These are phyloP conservation scores for Anthrax anthrax DNA, from an alignment of 2,888 invertebrate genomes.

Conservation along the genomic window DNA sequence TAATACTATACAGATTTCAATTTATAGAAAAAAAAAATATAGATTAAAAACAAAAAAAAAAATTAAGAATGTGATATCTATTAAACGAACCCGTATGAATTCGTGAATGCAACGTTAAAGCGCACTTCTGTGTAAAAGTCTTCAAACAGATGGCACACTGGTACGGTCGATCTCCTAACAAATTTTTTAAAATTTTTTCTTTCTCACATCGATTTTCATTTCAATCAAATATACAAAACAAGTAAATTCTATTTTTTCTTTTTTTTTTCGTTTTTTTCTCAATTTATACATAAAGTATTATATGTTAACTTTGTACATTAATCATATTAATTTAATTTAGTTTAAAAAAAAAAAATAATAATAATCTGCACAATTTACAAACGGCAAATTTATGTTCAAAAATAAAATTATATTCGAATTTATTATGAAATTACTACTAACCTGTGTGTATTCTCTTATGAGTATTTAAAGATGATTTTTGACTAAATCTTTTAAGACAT, in stretches of 20 bases:
- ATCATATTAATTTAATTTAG: too few species aligned
- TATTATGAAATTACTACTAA: slow-evolving; percentile 38
- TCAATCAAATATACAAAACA: too few species aligned
- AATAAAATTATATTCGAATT: not conserved
- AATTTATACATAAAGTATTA: too few species aligned
- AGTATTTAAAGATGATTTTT: slow-evolving; percentile 56
- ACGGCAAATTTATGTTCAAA: too few species aligned
- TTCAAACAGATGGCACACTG: slow-evolving; percentile 48
- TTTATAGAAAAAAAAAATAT: too few species aligned
- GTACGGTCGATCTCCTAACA: slow-evolving; percentile 44
- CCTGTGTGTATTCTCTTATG: slow-evolving; percentile 56
- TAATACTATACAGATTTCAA: too few species aligned
- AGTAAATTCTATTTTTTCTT: slow-evolving; percentile 3
- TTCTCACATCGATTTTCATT: too few species aligned
- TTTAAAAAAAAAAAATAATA: not conserved
- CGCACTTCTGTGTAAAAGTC: slow-evolving; percentile 48
- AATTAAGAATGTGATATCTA: slow-evolving; percentile 3
- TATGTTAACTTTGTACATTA: too few species aligned
- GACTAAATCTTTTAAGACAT: slow-evolving; percentile 55
- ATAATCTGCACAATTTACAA: slow-evolving; percentile 1
- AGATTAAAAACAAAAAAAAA: slow-evolving; percentile 3
- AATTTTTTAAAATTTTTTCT: slow-evolving; percentile 8
- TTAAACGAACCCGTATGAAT: slow-evolving; percentile 45
- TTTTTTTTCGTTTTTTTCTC: not conserved
- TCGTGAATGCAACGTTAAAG: slow-evolving; percentile 48